phyloP scores from a whole-genome alignment of 1,140 invertebrate genomes.

The Lysiphlebus fabarum region DNA sequence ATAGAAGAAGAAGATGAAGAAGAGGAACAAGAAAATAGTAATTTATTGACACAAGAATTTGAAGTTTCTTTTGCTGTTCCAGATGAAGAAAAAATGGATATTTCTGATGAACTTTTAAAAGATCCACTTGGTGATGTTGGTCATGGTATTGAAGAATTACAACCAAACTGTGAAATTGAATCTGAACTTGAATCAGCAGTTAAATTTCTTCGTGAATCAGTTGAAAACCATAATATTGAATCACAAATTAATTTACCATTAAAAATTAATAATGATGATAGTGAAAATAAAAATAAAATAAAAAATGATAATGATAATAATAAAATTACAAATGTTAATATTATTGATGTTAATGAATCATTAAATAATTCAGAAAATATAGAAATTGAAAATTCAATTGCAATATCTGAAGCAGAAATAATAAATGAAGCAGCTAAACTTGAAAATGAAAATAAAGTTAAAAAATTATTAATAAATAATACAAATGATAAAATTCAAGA shows the following conservation, averaged over 20 bases:
- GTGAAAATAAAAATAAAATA: background rate
- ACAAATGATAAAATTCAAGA: no score
- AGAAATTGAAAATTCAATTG: slow-evolving; percentile 39
- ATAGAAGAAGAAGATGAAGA: slow-evolving; percentile 19
- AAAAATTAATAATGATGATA: slow-evolving; percentile 34
- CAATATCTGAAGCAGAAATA: slow-evolving; percentile 52
- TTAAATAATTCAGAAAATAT: slow-evolving; percentile 35
- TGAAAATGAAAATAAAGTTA: slow-evolving; percentile 43
- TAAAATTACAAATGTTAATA: no score
- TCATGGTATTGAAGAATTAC: slow-evolving; percentile 32
- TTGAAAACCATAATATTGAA: slow-evolving; percentile 42
- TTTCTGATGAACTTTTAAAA: slow-evolving; percentile 24
- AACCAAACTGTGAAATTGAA: no score
- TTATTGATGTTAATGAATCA: background rate
- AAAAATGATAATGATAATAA: no score
- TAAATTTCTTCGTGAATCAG: slow-evolving; percentile 50
- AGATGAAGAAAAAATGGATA: slow-evolving; percentile 11
- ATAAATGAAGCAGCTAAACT: slow-evolving; percentile 51
- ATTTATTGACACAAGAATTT: slow-evolving; percentile 5
- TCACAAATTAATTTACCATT: slow-evolving; percentile 31
- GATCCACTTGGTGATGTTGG: slow-evolving; percentile 22
- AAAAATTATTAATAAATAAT: slow-evolving; percentile 23
- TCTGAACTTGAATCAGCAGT: slow-evolving; percentile 49
- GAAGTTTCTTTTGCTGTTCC: slow-evolving; percentile 7
- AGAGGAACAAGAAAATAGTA: slow-evolving; percentile 21